phyloP scores from a whole-genome alignment of 2,888 invertebrate genomes.

The Andrena hattorfiana region DNA sequence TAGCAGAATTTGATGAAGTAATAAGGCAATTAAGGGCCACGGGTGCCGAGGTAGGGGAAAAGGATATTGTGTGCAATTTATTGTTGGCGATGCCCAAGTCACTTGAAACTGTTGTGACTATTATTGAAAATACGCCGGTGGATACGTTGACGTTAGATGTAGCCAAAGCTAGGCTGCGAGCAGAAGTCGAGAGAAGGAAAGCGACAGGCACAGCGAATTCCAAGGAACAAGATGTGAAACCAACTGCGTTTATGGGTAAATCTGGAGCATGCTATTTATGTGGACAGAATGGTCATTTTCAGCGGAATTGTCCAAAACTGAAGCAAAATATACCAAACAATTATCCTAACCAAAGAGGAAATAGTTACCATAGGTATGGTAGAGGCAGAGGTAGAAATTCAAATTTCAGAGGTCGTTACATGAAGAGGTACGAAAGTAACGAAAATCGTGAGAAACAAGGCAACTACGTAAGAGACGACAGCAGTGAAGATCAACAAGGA shows the following conservation, averaged over 20 bases:
- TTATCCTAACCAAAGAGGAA: not conserved
- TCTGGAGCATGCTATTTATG: not conserved
- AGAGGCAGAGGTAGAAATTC: not conserved
- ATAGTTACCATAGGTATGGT: not conserved
- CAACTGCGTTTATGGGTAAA: not conserved
- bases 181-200: not conserved
- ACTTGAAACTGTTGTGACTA: not conserved
- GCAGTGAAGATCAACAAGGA: not conserved
- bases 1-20: conserved; percentile 5
- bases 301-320: not conserved
- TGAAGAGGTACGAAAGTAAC: not conserved
- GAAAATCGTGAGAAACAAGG: not conserved
- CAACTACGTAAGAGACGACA: not conserved
- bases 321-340: not conserved
- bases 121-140: conserved; percentile 1
- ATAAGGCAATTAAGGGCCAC: not conserved
- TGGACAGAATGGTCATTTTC: conserved; percentile 5
- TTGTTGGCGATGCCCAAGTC: conserved; percentile 25
- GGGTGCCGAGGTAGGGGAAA: not conserved
- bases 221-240: not conserved
- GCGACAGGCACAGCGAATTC: not conserved
- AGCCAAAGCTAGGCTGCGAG: not conserved
- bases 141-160: not conserved
- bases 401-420: not conserved
- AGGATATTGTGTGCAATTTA: conserved; percentile 13